phyloP scores from a whole-genome alignment of 2,797 vertebrate genomes.

The Pristis pectinata region DNA sequence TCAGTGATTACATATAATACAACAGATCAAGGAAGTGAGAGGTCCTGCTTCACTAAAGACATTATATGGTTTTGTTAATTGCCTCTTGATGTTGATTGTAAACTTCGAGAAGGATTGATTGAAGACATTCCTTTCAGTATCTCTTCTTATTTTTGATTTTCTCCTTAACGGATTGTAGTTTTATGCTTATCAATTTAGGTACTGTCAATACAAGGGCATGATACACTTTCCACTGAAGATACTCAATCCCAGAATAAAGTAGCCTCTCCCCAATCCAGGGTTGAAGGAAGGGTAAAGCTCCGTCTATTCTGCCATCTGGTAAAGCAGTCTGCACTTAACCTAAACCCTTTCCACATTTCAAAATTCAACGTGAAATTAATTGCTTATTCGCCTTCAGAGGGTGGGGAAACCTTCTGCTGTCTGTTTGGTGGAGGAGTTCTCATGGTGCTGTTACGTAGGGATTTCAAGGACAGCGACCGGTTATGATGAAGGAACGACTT shows the following conservation, averaged over 20 bases:
- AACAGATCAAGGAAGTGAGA: not conserved
- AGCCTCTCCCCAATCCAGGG: not conserved
- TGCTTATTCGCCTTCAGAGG: no score
- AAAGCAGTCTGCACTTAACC: not conserved
- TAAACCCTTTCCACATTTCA: not conserved
- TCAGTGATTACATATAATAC: not conserved
- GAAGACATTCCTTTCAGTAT: no score
- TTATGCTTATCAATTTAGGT: not conserved
- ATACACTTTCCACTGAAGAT: not conserved
- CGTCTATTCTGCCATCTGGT: not conserved
- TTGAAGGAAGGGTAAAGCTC: not conserved
- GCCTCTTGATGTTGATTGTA: not conserved
- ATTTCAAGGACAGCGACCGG: no score
- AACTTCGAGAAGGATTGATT: not conserved
- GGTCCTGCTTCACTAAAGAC: not conserved
- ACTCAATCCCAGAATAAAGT: not conserved
- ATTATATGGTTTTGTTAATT: not conserved
- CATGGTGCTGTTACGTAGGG: no score
- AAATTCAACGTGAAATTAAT: not conserved
- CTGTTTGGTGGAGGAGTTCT: no score
- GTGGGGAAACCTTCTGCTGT: no score
- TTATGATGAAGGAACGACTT: no score
- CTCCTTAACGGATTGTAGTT: not conserved
- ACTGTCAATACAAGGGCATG: not conserved
- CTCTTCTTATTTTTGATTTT: not conserved